These are phyloP conservation scores for Heliothis peltigera DNA, from an alignment of 2,888 invertebrate species.

Conservation along the genomic window DNA sequence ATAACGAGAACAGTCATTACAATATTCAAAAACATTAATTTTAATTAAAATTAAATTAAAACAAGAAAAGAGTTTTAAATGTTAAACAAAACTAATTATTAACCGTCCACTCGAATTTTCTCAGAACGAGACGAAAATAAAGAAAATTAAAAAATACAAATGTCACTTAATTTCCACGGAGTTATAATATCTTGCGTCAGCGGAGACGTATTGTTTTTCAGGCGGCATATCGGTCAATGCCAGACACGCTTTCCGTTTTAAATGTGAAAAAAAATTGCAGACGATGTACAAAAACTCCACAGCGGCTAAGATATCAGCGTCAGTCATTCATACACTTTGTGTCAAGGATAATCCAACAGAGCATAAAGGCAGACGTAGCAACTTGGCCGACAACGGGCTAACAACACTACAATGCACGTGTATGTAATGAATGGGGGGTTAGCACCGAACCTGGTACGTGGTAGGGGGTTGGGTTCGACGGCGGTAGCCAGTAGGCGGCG, in stretches of 20 bases:
- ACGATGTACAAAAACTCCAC: conserved; percentile 50
- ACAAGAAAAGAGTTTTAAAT: conserved; percentile 36
- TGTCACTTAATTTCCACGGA: conserved; percentile 57
- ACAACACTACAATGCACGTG: conserved; percentile 46
- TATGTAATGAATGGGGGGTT: conserved; percentile 47
- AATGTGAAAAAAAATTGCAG: conserved; percentile 66
- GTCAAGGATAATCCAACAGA: conserved; percentile 57
- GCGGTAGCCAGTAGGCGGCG: conserved; percentile 95
- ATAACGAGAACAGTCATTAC: conserved; percentile 4
- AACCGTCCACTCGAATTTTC: conserved; percentile 43
- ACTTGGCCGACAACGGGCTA: conserved; percentile 17
- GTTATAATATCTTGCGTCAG: conserved; percentile 55
- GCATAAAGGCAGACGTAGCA: conserved; percentile 33
- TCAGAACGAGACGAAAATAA: conserved; percentile 37
- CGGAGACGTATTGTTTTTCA: conserved; percentile 80
- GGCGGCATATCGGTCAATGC: conserved; percentile 85
- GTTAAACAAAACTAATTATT: conserved; percentile 46
- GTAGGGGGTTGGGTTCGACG: conserved; percentile 94
- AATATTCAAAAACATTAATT: conserved; percentile 19
- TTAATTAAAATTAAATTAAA: conserved; percentile 34
- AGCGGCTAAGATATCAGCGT: conserved; percentile 53
- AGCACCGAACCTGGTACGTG: conserved; percentile 93
- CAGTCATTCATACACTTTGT: conserved; percentile 58
- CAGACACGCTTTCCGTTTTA: conserved; percentile 81
- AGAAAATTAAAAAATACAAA: conserved; percentile 50